Evolutionary conservation across 2,888 invertebrate genomes (phyloP).

Genomic region (Ophion ventricosus): DNA sequence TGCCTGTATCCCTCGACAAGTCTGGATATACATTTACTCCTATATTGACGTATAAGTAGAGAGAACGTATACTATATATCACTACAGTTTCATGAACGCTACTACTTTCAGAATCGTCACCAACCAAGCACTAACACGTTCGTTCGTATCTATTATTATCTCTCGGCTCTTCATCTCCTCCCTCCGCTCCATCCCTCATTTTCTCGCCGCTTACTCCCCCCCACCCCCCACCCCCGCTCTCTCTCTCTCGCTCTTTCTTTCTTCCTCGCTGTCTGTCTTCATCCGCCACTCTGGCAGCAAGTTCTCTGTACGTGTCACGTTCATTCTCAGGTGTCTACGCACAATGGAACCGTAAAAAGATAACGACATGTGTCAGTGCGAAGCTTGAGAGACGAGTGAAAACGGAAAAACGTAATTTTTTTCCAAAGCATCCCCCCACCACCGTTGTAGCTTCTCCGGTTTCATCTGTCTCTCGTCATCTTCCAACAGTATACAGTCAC

Average conservation of each 20-base stretch:
- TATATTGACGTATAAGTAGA: neutral
- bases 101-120: constrained; percentile 58
- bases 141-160: constrained; percentile 57
- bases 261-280: neutral
- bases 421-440: neutral
- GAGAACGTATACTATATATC: neutral
- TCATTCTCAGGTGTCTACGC: constrained; percentile 26
- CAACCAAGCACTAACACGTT: constrained; percentile 47
- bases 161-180: constrained; percentile 30
- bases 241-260: constrained; percentile 6
- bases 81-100: constrained; percentile 28
- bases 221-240: neutral
- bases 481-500: no score
- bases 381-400: constrained; percentile 21
- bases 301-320: neutral
- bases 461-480: no score
- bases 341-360: constrained; percentile 36
- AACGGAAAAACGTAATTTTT: constrained; percentile 11
- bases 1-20: neutral
- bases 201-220: constrained; percentile 4
- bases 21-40: constrained; percentile 10
- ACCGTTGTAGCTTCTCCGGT: no score
- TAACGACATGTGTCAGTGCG: constrained; percentile 27
- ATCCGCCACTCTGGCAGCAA: neutral
- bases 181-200: constrained; percentile 5